A percentile compares a stretch with the other conserved stretches of the same genome.
Evolutionary conservation across 2,797 vertebrate genomes (phyloP).

Genomic region (Carcharodon carcharias): DNA sequence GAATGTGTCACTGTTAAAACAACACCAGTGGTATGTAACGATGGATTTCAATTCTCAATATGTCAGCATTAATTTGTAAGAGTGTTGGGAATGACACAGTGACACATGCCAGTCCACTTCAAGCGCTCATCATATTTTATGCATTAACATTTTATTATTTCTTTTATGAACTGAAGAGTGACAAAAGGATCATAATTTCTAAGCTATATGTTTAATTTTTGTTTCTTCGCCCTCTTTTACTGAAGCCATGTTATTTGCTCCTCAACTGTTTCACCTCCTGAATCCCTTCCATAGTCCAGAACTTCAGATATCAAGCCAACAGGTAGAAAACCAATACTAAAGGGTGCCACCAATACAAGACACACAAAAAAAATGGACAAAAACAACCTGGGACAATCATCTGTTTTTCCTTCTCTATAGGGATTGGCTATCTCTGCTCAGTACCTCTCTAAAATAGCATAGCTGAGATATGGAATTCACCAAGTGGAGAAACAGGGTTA

Average conservation of each 20-base stretch:
- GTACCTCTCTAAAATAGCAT: not conserved
- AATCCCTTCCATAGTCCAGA: not conserved
- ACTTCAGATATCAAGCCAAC: not conserved
- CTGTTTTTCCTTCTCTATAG: not conserved
- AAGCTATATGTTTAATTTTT: not conserved
- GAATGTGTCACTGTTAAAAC: constrained; percentile 20
- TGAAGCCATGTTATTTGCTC: not conserved
- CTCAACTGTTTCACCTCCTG: not conserved
- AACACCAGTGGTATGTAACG: not conserved
- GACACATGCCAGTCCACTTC: constrained; percentile 26
- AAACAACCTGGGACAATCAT: not conserved
- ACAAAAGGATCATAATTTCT: not conserved
- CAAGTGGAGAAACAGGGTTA: not conserved
- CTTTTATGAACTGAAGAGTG: not conserved
- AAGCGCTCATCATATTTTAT: constrained; percentile 20
- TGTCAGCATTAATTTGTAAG: constrained; percentile 24
- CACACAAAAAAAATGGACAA: not conserved
- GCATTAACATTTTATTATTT: constrained; percentile 24
- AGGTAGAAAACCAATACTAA: not conserved
- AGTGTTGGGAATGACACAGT: constrained; percentile 16
- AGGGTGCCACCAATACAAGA: no score
- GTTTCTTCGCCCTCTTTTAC: not conserved
- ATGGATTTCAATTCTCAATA: constrained; percentile 30
- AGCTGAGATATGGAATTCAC: not conserved
- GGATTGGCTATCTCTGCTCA: not conserved